Evolutionary conservation across 1,140 invertebrate species (phyloP), one percentile per base, ranked within the genome.

Genomic region (Eueides isabella): DNA sequence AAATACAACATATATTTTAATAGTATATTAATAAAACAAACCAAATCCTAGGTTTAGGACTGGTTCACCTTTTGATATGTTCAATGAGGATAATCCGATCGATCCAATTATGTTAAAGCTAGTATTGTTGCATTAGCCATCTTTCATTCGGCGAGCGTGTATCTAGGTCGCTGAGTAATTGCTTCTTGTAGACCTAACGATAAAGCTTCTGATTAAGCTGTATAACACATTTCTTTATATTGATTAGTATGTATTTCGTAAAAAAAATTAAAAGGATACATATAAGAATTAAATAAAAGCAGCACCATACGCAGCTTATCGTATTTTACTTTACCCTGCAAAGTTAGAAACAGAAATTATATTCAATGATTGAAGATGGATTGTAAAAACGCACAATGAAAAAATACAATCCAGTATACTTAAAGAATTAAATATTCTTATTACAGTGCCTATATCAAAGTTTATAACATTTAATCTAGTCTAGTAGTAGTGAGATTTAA

Each of bases 11-110:
- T 38, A 16, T 38, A 38, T 38, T 38, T 38, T 11, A 1, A 2
- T 12, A 35, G 12, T 35, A 35, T 12, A 38, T 38, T 55, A 55
- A 23, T 72, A 30, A 72, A 61, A 2, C 28, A 19, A 41, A 72
- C 19, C 64, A 61, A 68, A 68, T 44, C 66, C 55, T 72, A 67
- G 64, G 55, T 67, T 72, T 72, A 61, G 64, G 26, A 72, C 28
- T 26, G 44, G 30, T 61, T 67, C 26, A 67, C 48, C 66, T 68
- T 68, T 35, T 16, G 30, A 68, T 68, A 48, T 68, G n/a, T 9
- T 68, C 64, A 12, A 16, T 68, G 66, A 2, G 44, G 19, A 55
- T 55, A 23, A 68, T 68, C 29, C 41, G 41, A 68, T 68, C 66
- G 9, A 55, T 55, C 19, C 44, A 55, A 55, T 55, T 55, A 55